Conservation (phyloP, 92 coral and sea anemone species). For the Zoanthus solanderi region DNA sequence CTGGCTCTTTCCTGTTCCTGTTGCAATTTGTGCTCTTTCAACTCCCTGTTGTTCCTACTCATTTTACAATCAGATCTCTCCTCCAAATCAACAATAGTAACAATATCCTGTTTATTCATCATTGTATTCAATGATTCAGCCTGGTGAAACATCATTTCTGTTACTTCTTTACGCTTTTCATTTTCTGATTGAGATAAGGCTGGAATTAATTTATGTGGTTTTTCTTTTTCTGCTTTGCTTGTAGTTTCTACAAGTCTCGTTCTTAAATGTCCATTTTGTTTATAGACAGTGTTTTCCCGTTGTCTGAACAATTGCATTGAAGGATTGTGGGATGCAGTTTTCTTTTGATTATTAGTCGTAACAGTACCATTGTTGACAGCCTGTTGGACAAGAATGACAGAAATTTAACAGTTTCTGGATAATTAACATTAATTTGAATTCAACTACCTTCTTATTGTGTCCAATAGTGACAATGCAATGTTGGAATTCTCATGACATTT, state of each 20-base stretch:
- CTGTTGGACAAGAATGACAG: background rate
- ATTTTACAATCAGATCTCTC: background rate
- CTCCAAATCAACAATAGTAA: constrained; percentile 22
- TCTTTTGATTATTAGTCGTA: background rate
- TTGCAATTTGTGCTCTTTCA: constrained; percentile 45
- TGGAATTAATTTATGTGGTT: background rate
- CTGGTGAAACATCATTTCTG: background rate
- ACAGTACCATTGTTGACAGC: background rate
- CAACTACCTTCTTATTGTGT: background rate
- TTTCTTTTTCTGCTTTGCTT: background rate
- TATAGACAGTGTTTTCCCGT: background rate
- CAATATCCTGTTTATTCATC: background rate
- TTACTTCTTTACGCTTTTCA: background rate
- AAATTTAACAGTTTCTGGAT: background rate
- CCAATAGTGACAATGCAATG: too few relatives aligned
- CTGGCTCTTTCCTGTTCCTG: constrained; percentile 75
- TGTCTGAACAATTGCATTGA: background rate
- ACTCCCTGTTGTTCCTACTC: constrained; percentile 42
- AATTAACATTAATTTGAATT: too few relatives aligned
- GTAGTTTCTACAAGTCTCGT: background rate
- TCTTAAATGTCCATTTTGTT: background rate
- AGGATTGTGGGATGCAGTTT: background rate
- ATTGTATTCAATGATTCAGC: background rate
- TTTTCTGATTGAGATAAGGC: background rate
- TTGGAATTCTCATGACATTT: too few relatives aligned